Base-by-base conservation (phyloP, 2,797 vertebrate species). In the Tadarida brasiliensis region DNA sequence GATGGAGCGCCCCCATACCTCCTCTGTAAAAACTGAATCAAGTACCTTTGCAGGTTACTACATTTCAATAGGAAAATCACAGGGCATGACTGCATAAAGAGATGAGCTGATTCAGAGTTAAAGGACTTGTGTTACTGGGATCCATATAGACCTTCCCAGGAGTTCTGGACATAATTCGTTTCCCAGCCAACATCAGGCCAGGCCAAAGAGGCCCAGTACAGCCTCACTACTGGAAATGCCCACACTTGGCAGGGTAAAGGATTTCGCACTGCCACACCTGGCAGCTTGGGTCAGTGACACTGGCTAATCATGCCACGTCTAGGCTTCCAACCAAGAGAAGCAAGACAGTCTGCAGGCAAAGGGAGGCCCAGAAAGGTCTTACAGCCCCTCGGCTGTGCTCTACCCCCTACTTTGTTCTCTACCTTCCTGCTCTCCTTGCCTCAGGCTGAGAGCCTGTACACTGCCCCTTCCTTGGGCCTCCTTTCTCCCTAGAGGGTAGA, bases 241-340 rank as follows among this genome's bases (percentile, higher is more conserved):
- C 78, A 51, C 19, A 17, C 28, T 19, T 95, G 83, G 76, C 51
- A 39, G 9, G 3, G n/a, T 51, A 63, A 44, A 61, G 30, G 33
- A 11, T 5, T 87, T 10, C 70, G 61, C 35, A 73, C 19, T 17
- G 59, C 49, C 91, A 80, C 47, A 80, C 20, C 54, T 70, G 90
- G 90, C 26, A 49, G 85, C 28, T 11, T 39, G 30, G 30, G 57
- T 56, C n/a, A 61, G 15, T 49, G 61, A 74, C 67, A 87, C 20
- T 44, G 59, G 61, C 59, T 8, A 73, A n/a, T 70, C 78, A 54
- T 4, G 68, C 30, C 80, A 15, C 0, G 0, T n/a, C 88, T 30
- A 91, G 87, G 39, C 87, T 88, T 94, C 47, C 49, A 82, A 51
- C 24, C 68, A 82, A 76, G 54, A 59, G n/a, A 33, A 67, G 47